phyloP scores from a whole-genome alignment of 92 coral and sea anemone genomes.

The Porites rus region DNA sequence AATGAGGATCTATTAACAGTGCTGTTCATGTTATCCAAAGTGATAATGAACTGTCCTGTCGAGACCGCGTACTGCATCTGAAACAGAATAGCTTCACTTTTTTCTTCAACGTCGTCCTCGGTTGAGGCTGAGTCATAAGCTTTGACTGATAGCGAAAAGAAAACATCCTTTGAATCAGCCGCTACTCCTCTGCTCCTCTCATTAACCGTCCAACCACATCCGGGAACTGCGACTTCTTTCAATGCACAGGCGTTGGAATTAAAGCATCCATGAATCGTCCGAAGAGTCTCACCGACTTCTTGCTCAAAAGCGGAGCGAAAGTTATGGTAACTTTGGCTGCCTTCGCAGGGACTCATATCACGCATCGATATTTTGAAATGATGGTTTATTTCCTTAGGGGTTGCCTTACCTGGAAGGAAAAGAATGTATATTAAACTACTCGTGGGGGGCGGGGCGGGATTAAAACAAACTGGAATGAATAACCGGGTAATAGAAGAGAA shows the following conservation, averaged over 20 bases:
- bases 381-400: slow-evolving; percentile 33
- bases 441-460: too few relatives aligned
- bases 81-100: slow-evolving; percentile 57
- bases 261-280: slow-evolving; percentile 34
- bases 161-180: neutral
- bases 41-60: slow-evolving; percentile 30
- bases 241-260: slow-evolving; percentile 31
- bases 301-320: slow-evolving; percentile 35
- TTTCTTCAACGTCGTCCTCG: slow-evolving; percentile 14
- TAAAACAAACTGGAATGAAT: too few relatives aligned
- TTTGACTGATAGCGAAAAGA: slow-evolving; percentile 24
- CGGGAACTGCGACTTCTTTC: slow-evolving; percentile 37
- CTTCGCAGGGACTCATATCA: slow-evolving; percentile 22
- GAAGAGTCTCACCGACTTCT: slow-evolving; percentile 7
- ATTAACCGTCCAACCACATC: slow-evolving; percentile 4
- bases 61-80: slow-evolving; percentile 49
- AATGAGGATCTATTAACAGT: slow-evolving; percentile 21
- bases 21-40: slow-evolving; percentile 1
- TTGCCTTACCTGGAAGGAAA: slow-evolving; percentile 7
- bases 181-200: slow-evolving; percentile 8
- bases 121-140: neutral
- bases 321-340: slow-evolving; percentile 3
- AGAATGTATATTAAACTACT: too few relatives aligned
- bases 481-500: too few relatives aligned
- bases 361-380: slow-evolving; percentile 22